Base-by-base conservation (phyloP, 2,888 invertebrate species). In the Sesia apiformis region DNA sequence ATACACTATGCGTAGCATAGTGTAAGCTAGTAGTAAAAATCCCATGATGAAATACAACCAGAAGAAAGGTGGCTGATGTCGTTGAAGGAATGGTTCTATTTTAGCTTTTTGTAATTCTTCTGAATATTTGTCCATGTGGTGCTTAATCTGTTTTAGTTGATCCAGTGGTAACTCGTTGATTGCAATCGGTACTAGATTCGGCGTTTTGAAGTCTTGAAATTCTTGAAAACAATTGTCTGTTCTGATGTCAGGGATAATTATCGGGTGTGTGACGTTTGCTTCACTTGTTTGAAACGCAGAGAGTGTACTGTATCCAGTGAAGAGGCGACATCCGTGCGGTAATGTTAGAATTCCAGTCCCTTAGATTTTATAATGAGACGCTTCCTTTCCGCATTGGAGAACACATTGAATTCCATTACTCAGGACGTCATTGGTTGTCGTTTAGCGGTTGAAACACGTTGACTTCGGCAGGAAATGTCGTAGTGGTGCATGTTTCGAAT, bases 391-490 rank as follows among this genome's bases (percentile, higher is more conserved):
- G 43, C 53, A 53, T 8, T 56, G 39, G 2, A 57, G n/a, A 3
- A 52, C 52, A 51, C 52, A 50, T 39, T 5, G 50, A 38, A 52
- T 40, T 52, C 38, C 6, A 4, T 51, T 5, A 5, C 38, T 43
- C 3, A 56, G 39, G 3, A 56, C 53, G 50, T 51, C 56, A 56
- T 7, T 53, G 50, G 6, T 56, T 56, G 8, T 42, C 46, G 8
- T 40, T 6, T 6, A 53, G 38, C 3, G 43, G 8, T 39, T 54
- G 51, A 41, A 53, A 56, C 5, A 51, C 52, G n/a, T 56, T 56
- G 23, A 56, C 43, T 3, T 53, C 5, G 0, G 53, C 56, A 3
- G 56, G 40, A 43, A 53, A 56, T 4, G 53, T 56, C 6, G 53
- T 46, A 3, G 4, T 50, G 4, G 4, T 39, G 8, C 56, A 56